Evolutionary conservation across 2,888 invertebrate species (phyloP), one percentile per base, ranked within the genome.

Genomic region (Amiota minor): DNA sequence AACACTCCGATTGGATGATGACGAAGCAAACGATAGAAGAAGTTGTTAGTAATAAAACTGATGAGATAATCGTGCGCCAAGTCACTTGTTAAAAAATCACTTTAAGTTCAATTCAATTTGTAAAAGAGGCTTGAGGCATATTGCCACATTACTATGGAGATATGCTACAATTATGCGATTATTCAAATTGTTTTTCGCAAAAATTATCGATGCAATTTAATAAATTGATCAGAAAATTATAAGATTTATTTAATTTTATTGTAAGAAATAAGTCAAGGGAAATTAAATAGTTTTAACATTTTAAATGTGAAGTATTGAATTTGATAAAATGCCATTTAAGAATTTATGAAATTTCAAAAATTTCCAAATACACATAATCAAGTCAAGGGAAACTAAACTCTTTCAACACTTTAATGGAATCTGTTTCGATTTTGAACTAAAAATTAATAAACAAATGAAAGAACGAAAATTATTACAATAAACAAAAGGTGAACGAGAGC

Each of bases 401-500:
- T 23, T 14, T 35, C 35, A 20, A 62, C 14, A 35, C 35, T n/a
- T 50, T 50, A n/a, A 59, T 16, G 9, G 10, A 56, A 18, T 9
- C 11, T 23, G 35, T 64, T 46, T 47, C 47, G 47, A 6, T 8
- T 35, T 35, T 6, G 35, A 35, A 35, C 35, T 35, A 6, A 6
- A 35, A 0, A 35, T 6, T 35, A 35, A 35, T 35, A 8, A 35
- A 35, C 64, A 64, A 64, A 47, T n/a, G 16, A 14, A 35, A 16
- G 46, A 16, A 46, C 9, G 18, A 64, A 64, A 64, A 64, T 64
- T 64, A 64, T 64, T 64, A 64, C 64, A 8, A 8, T 64, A 64
- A 64, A 64, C 64, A 64, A 64, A 64, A 64, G 64, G 64, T 64
- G 64, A 64, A 64, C 47, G 64, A 47, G 64, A 47, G 47, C 35